Base-by-base conservation (phyloP, 2,113 vertebrate genomes). In the pig (Sus scrofa) region DNA sequence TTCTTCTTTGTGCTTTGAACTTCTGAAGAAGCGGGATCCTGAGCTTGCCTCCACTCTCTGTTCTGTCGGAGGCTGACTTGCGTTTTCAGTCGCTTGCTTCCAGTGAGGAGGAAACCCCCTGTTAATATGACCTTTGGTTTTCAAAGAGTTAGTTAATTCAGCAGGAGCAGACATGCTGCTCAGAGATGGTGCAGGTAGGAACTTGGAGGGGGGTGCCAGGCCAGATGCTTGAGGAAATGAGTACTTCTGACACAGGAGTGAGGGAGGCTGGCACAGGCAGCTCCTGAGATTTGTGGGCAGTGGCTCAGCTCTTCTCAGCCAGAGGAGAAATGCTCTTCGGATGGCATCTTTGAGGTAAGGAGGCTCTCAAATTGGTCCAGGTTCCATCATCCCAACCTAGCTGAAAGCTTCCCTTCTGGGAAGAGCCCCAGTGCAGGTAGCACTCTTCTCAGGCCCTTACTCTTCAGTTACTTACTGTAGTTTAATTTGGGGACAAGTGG, bases 161-260 rank as follows among this genome's bases (percentile, higher is more conserved):
- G 18, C 63, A 44, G 54, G 60, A 58, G 20, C 13, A 37, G 81
- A 52, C 0, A 0, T 63, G 16, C 60, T 65, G 22, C 37, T 94
- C 62, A 27, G 2, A 50, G 56, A 11, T 34, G 32, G 22, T 73
- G 11, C 50, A 20, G 32, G 16, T 0, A 1, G 86, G 37, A 65
- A 22, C 37, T 20, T 37, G 32, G 60, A 54, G 27, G 30, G 22
- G 26, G 44, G 14, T 20, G 27, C 34, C 52, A 50, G 67, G 7
- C 89, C 24, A 19, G 44, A 30, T 77, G 37, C 78, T 78, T 52
- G 10, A 44, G 56, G 67, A 39, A 65, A 34, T 4, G 16, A 71
- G 39, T 24, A 52, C 20, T 60, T 5, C 58, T 10, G 0, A 14
- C 16, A 20, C 0, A 0, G 3, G n/a, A 63, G 18, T 30, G 7